A percentile compares a stretch with the other conserved stretches of the same genome.
Conservation (phyloP, 2,888 invertebrate genomes). For the Macropis europaea region DNA sequence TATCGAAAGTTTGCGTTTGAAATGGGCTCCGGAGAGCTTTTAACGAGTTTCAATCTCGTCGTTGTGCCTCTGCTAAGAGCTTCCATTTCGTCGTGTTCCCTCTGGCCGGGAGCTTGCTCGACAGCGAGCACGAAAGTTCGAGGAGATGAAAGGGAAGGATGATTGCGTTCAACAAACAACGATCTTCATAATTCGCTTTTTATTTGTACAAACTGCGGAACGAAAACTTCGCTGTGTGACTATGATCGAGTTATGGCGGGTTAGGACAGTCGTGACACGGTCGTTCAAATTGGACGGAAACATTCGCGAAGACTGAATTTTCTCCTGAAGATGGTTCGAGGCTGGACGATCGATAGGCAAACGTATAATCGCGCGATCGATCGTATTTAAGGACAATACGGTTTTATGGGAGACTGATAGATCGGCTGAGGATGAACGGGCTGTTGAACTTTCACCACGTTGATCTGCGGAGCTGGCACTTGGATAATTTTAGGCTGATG, state of each 20-base stretch:
- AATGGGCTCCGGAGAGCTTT: constrained; percentile 9
- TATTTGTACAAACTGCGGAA: constrained; percentile 39
- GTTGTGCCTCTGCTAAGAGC: constrained; percentile 4
- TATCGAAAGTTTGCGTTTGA: constrained; percentile 20
- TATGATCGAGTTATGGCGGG: constrained; percentile 15
- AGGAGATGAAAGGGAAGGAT: neutral
- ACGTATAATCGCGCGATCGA: no score
- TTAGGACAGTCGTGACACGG: neutral
- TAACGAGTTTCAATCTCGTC: constrained; percentile 16
- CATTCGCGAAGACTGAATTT: neutral
- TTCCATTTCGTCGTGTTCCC: neutral
- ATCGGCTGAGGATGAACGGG: constrained; percentile 58
- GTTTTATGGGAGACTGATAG: constrained; percentile 48
- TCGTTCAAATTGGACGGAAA: neutral
- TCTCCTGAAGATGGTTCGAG: neutral
- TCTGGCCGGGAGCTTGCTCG: neutral
- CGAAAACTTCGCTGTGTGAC: constrained; percentile 8
- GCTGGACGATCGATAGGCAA: constrained; percentile 4
- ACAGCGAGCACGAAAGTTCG: neutral
- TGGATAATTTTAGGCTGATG: constrained; percentile 54
- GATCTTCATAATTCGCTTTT: constrained; percentile 23
- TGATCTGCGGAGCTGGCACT: constrained; percentile 43
- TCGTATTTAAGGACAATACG: constrained; percentile 41
- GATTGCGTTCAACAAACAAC: neutral
- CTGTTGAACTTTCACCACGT: constrained; percentile 57